phyloP scores from a whole-genome alignment of 1,140 invertebrate species.

The Papilio helenus region DNA sequence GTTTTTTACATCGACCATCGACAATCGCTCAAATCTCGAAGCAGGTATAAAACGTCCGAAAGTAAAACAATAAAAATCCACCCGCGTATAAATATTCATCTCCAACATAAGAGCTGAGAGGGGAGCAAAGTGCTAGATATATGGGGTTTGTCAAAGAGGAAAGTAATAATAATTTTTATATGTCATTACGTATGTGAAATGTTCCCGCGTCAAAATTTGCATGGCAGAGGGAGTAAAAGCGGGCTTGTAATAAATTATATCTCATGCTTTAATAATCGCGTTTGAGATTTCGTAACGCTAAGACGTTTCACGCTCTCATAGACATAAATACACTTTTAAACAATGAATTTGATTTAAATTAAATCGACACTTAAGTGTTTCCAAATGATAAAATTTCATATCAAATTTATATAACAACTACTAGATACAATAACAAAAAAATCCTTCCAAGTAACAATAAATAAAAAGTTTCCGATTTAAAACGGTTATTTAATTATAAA shows the following conservation, averaged over 20 bases:
- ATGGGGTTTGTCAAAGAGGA: slow-evolving; percentile 69
- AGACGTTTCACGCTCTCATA: neutral
- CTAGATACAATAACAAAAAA: neutral
- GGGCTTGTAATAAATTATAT: slow-evolving; percentile 53
- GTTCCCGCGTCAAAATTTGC: slow-evolving; percentile 54
- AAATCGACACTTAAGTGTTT: neutral
- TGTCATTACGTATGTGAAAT: slow-evolving; percentile 55
- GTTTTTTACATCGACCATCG: slow-evolving; percentile 51
- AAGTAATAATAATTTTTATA: slow-evolving; percentile 75
- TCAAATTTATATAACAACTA: neutral
- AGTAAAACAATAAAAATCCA: slow-evolving; percentile 69
- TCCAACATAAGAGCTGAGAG: slow-evolving; percentile 51
- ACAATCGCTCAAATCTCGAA: slow-evolving; percentile 49
- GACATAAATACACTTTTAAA: neutral
- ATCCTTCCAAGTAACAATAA: slow-evolving; percentile 35
- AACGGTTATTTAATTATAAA: slow-evolving; percentile 49
- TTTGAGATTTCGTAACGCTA: slow-evolving; percentile 36
- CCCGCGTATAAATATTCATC: slow-evolving; percentile 71
- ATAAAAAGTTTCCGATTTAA: slow-evolving; percentile 48
- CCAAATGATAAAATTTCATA: neutral
- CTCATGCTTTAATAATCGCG: slow-evolving; percentile 43
- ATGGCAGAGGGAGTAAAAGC: slow-evolving; percentile 51
- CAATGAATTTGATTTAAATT: neutral
- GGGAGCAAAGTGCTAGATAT: slow-evolving; percentile 65
- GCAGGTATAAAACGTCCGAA: slow-evolving; percentile 61